Percentiles rank a stretch among this genome's conserved stretches.
These are phyloP conservation scores for Cryptoprocta ferox DNA, from an alignment of 2,797 vertebrate species.

Conservation along the genomic window DNA sequence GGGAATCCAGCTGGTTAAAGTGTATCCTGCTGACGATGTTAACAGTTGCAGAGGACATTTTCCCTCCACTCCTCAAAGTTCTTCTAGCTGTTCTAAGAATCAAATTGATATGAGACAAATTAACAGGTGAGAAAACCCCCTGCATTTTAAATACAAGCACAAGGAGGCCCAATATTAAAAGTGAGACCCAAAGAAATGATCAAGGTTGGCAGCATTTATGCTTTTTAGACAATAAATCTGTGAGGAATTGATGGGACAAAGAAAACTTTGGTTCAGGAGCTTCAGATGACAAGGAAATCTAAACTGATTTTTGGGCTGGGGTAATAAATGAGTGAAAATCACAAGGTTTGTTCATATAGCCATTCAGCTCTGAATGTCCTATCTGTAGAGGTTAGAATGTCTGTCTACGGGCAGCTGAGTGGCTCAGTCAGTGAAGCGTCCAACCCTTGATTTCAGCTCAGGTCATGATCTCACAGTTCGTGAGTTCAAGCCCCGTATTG, in stretches of 20 bases:
- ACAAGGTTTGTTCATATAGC: neutral
- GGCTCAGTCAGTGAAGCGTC: no score
- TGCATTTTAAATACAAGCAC: neutral
- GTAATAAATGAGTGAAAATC: neutral
- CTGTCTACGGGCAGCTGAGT: neutral
- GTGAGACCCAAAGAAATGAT: neutral
- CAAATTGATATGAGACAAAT: neutral
- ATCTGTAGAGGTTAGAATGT: neutral
- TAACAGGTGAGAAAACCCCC: neutral
- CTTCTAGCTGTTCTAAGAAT: neutral
- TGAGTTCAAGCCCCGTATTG: no score
- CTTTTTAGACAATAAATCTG: neutral
- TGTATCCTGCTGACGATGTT: neutral
- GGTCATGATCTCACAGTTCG: no score
- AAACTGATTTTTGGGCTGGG: neutral
- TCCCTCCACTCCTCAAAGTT: neutral
- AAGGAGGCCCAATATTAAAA: neutral
- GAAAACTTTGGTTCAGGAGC: neutral
- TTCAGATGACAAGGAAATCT: neutral
- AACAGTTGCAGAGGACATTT: neutral
- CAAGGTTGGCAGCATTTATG: neutral
- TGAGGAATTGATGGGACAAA: neutral
- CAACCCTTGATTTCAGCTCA: no score
- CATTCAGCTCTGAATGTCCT: neutral
- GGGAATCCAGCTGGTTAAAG: neutral